Evolutionary conservation across 2,888 invertebrate genomes (phyloP).

Genomic region (Cataglyphis rosenhaueri): DNA sequence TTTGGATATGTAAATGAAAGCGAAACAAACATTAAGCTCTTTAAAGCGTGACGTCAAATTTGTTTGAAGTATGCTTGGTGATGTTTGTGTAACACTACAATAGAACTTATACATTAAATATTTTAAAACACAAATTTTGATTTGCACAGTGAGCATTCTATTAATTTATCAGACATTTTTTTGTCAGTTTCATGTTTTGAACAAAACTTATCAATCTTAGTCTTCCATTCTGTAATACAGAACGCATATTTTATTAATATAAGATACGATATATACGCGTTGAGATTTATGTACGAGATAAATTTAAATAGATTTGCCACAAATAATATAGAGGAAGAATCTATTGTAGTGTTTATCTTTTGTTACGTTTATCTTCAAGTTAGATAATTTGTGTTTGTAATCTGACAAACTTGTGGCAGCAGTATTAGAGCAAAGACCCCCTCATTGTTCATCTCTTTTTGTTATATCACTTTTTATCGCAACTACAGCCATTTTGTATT

Average conservation of each 20-base stretch:
- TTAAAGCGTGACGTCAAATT: background rate
- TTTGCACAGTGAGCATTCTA: background rate
- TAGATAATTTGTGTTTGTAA: slow-evolving; percentile 50
- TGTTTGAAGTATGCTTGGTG: background rate
- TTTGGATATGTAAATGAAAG: background rate
- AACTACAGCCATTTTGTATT: slow-evolving; percentile 76
- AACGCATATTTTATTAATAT: background rate
- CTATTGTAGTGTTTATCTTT: background rate
- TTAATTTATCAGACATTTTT: background rate
- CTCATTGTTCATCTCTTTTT: slow-evolving; percentile 78
- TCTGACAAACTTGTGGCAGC: slow-evolving; percentile 77
- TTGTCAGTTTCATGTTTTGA: background rate
- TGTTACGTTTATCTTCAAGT: slow-evolving; percentile 46
- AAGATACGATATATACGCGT: background rate
- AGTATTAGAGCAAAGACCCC: slow-evolving; percentile 83
- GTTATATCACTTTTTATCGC: slow-evolving; percentile 69
- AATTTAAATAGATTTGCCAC: slow-evolving; percentile 23
- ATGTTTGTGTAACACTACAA: background rate
- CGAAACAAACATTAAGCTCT: background rate
- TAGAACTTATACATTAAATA: background rate
- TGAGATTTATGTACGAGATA: background rate
- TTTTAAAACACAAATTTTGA: slow-evolving; percentile 2
- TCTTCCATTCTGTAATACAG: slow-evolving; percentile 24
- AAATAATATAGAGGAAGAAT: background rate
- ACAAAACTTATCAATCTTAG: slow-evolving; percentile 4